These are phyloP conservation scores for Athene noctua DNA, from an alignment of 2,113 vertebrate species.

Conservation along the genomic window DNA sequence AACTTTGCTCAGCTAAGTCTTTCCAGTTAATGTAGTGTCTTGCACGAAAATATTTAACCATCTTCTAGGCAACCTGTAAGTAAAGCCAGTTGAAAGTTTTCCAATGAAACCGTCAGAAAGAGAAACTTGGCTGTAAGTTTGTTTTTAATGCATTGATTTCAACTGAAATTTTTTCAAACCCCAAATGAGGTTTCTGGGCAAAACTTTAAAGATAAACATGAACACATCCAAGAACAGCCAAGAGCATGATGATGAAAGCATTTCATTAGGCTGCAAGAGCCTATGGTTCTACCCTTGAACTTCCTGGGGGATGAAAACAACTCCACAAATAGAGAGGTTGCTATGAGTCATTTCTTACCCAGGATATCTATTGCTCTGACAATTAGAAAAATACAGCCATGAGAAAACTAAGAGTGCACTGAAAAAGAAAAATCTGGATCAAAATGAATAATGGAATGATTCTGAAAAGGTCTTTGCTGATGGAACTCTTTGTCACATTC, in stretches of 20 bases:
- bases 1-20: not conserved
- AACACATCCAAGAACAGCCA: not conserved
- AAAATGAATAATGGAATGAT: not conserved
- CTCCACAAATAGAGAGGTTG: not conserved
- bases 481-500: not conserved
- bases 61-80: not conserved
- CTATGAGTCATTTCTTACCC: not conserved
- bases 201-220: not conserved
- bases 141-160: not conserved
- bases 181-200: conserved; percentile 2
- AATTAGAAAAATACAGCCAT: not conserved
- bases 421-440: not conserved
- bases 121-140: conserved; percentile 15
- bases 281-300: not conserved
- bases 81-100: not conserved
- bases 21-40: not conserved
- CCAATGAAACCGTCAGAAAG: not conserved
- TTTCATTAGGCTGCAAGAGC: not conserved
- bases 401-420: not conserved
- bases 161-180: not conserved
- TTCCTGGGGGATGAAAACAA: not conserved
- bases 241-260: not conserved
- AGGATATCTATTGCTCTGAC: not conserved
- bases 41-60: not conserved
- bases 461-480: not conserved